These are phyloP conservation scores for Herpetotheres cachinnans DNA, from an alignment of 2,113 vertebrate genomes.

Conservation along the genomic window DNA sequence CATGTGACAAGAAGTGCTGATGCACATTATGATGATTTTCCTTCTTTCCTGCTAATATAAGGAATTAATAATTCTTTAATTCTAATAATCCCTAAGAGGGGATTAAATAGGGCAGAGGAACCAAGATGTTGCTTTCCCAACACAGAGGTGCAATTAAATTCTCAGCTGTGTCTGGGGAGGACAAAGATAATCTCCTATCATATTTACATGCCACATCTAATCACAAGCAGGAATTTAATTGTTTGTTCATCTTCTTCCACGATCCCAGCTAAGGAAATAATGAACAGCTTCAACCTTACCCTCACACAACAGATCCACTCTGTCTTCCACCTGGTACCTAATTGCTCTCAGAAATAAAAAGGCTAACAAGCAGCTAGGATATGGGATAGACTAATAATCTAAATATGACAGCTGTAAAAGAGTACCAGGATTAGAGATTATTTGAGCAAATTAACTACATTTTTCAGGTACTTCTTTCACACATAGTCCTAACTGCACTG, in stretches of 20 bases:
- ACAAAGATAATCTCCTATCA: background rate
- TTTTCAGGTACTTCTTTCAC: conserved; percentile 8
- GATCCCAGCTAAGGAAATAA: background rate
- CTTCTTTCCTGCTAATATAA: background rate
- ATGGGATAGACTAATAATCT: background rate
- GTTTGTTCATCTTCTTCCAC: background rate
- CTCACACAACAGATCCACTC: background rate
- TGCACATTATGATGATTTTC: background rate
- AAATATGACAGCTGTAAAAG: background rate
- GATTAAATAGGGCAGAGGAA: background rate
- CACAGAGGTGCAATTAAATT: background rate
- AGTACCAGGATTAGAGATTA: background rate
- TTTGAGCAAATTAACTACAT: background rate
- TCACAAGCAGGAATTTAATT: background rate
- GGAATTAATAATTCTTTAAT: background rate
- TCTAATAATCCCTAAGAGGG: background rate
- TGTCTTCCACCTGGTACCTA: background rate
- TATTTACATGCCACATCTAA: background rate
- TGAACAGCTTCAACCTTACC: background rate
- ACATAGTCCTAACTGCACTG: background rate
- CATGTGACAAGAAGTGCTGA: background rate
- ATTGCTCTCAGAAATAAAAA: background rate
- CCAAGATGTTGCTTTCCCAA: background rate
- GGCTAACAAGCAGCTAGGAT: background rate
- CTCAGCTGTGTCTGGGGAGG: background rate